Evolutionary conservation across 2,113 vertebrate genomes (phyloP).

Genomic region (Smithornis capensis): DNA sequence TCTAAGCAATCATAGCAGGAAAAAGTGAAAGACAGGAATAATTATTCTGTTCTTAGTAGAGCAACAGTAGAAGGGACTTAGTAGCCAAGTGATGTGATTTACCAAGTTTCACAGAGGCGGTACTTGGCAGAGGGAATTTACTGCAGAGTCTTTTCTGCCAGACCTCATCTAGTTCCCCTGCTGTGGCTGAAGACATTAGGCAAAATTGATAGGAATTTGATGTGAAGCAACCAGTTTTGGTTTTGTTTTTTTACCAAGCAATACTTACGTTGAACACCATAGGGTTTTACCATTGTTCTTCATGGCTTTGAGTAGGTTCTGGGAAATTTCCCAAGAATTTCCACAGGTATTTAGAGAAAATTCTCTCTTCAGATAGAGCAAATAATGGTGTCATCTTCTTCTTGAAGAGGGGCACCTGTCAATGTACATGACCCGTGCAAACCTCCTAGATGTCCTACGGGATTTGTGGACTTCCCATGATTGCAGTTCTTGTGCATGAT

Average conservation of each 20-base stretch:
- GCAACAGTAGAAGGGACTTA: not conserved
- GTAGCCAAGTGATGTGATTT: not conserved
- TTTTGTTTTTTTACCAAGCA: not conserved
- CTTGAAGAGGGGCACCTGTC: not conserved
- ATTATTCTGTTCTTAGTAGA: not conserved
- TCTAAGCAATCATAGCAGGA: not conserved
- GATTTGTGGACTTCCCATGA: not conserved
- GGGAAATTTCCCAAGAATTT: not conserved
- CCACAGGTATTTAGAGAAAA: not conserved
- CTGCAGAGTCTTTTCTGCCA: not conserved
- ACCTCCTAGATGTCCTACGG: not conserved
- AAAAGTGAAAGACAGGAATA: not conserved
- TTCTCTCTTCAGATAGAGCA: not conserved
- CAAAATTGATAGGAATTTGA: constrained; percentile 28
- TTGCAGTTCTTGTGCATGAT: fast-evolving
- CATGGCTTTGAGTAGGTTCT: not conserved
- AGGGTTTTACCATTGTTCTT: not conserved
- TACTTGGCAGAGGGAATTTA: not conserved
- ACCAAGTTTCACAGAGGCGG: not conserved
- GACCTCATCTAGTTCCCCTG: not conserved
- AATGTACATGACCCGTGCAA: not conserved
- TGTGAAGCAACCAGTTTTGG: not conserved
- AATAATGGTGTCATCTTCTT: not conserved
- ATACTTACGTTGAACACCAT: not conserved
- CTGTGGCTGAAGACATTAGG: not conserved